A percentile compares a stretch with the other conserved stretches of the same genome.
phyloP scores from a whole-genome alignment of 1,140 invertebrate genomes.

The Anastrepha ludens region DNA sequence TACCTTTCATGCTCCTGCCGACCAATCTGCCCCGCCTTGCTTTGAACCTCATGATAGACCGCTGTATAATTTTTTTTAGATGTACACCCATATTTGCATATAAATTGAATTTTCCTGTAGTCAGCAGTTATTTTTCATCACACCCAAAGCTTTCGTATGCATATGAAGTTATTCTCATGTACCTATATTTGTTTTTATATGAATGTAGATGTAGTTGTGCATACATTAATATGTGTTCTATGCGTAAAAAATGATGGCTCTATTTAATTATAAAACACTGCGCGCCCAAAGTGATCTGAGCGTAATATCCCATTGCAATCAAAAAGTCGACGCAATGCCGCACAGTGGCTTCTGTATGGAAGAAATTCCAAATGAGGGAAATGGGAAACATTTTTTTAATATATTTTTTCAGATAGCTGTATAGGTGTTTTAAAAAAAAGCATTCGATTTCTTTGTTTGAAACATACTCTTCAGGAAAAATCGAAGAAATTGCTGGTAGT shows the following conservation, averaged over 20 bases:
- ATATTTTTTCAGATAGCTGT: too few species aligned
- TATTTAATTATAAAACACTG: conserved; percentile 52
- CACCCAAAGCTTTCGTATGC: not conserved
- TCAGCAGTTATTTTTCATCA: conserved; percentile 49
- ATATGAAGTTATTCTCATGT: not conserved
- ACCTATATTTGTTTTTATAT: not conserved
- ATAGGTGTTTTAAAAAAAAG: too few species aligned
- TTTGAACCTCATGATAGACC: too few species aligned
- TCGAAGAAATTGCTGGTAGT: too few species aligned
- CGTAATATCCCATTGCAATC: conserved; percentile 29
- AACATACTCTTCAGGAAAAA: too few species aligned
- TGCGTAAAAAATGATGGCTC: conserved; percentile 47
- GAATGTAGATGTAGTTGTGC: not conserved
- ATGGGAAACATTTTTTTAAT: too few species aligned
- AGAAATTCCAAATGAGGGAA: too few species aligned
- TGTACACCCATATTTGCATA: conserved; percentile 44
- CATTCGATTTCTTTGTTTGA: too few species aligned
- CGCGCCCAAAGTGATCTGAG: conserved; percentile 38
- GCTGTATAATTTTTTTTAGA: not conserved
- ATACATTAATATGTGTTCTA: not conserved
- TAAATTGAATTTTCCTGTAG: conserved; percentile 52
- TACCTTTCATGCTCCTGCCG: too few species aligned
- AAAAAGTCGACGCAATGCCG: not conserved
- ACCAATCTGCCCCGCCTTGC: too few species aligned
- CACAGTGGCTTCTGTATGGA: not conserved